Evolutionary conservation across 2,797 vertebrate species (phyloP), one percentile per base, ranked within the genome.

Genomic region (Poecile montanus): DNA sequence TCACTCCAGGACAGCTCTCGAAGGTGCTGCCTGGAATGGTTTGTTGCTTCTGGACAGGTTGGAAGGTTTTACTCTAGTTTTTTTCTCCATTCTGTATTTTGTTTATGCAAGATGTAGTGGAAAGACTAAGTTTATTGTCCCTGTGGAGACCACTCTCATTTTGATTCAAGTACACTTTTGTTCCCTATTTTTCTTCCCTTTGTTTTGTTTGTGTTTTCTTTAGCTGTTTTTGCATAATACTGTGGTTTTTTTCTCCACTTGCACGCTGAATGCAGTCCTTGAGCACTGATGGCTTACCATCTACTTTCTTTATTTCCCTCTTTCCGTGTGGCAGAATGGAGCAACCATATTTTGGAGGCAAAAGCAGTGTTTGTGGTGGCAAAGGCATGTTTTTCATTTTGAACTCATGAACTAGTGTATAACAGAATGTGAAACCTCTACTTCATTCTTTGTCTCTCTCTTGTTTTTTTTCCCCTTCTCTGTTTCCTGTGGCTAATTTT

Each of bases 221-320:
- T 9, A 53, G 7, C 19, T 73, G 23, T 16, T 81, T 74, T 10
- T 63, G 16, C 36, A 9, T 48, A 32, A 51, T 6, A 44, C 5
- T 26, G 2, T 15, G 16, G 3, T 81, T 8, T 72, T 88, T 65
- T 86, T 50, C n/a, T 73, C 19, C 44, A 9, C 70, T 77, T 53
- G 16, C 12, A 22, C 13, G 8, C 9, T 15, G 26, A 70, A 50
- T 9, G 7, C 2, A 42, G 30, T 16, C 25, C 62, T 65, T 34
- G 14, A 48, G 8, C 8, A 0, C 13, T 15, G 20, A 10, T 13
- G 16, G 13, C 25, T 67, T 22, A 25, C n/a, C 12, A 1, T 1
- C 32, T 68, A 5, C 26, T 45, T 5, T 51, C 32, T 58, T 61
- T 58, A 14, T 78, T 63, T 61, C 12, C 17, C 3, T 57, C 22